A percentile compares a stretch with the other conserved stretches of the same genome.
These are phyloP conservation scores for Phoebastria nigripes DNA, from an alignment of 2,797 vertebrate species.

Conservation along the genomic window DNA sequence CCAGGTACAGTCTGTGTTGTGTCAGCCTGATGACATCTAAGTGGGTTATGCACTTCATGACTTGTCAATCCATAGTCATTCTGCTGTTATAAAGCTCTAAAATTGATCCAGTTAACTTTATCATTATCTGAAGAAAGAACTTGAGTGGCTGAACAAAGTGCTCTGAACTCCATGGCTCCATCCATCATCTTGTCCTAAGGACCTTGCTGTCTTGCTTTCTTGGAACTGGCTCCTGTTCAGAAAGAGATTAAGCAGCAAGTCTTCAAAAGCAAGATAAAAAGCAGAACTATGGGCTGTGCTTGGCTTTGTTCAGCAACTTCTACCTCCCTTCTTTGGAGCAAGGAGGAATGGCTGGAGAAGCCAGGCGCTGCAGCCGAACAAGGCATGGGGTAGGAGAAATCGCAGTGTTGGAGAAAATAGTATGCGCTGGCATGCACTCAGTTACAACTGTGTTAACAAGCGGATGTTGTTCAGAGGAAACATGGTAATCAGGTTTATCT, in stretches of 20 bases:
- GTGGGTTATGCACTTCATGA: background rate
- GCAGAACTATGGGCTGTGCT: background rate
- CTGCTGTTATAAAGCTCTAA: conserved; percentile 4
- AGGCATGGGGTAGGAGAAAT: background rate
- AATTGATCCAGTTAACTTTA: conserved; percentile 44
- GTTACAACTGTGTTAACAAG: background rate
- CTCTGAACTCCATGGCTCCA: conserved; percentile 38
- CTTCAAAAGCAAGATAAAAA: conserved; percentile 59
- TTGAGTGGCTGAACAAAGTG: conserved; percentile 51
- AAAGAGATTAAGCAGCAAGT: conserved; percentile 44
- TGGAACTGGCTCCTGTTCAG: conserved; percentile 61
- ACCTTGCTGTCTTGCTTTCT: conserved; percentile 35
- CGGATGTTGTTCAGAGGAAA: background rate
- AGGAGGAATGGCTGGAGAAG: background rate
- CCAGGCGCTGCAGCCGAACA: background rate
- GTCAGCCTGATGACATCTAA: conserved; percentile 25
- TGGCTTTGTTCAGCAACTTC: conserved; percentile 22
- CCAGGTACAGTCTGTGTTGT: background rate
- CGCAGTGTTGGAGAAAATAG: accelerated
- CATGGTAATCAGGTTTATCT: background rate
- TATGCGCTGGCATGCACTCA: accelerated
- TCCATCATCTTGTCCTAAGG: conserved; percentile 63
- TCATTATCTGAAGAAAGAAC: conserved; percentile 29
- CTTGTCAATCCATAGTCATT: conserved; percentile 3
- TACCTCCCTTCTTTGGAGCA: background rate